These are phyloP conservation scores for Numenius phaeopus DNA, from an alignment of 2,797 vertebrate genomes.

Conservation along the genomic window DNA sequence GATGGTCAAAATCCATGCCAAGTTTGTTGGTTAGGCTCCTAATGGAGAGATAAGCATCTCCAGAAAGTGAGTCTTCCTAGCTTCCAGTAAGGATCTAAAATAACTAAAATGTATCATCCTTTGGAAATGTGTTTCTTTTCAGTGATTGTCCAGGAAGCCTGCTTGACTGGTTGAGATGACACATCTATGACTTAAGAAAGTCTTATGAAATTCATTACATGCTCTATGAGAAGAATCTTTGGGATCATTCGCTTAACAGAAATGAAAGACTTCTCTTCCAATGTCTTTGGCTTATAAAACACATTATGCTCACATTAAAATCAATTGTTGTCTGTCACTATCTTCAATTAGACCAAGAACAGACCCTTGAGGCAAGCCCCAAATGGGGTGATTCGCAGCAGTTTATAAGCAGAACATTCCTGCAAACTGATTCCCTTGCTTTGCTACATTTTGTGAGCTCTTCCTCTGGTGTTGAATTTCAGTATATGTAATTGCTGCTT, in stretches of 20 bases:
- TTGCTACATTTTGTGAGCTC: background rate
- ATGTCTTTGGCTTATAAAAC: background rate
- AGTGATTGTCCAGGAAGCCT: background rate
- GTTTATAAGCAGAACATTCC: background rate
- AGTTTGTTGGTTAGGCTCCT: background rate
- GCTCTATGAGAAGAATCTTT: background rate
- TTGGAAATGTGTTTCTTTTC: background rate
- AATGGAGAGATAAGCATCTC: background rate
- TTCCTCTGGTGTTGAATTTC: background rate
- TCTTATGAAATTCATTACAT: background rate
- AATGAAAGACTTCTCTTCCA: background rate
- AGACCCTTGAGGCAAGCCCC: background rate
- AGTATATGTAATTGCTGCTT: background rate
- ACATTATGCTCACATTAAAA: background rate
- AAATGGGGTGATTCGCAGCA: background rate
- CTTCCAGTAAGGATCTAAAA: background rate
- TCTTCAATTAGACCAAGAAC: background rate
- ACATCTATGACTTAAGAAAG: accelerated
- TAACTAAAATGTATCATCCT: background rate
- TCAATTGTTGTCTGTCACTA: background rate
- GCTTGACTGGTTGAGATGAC: accelerated
- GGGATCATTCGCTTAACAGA: accelerated
- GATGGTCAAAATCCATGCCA: background rate
- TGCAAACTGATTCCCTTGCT: background rate
- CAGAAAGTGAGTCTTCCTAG: background rate